Evolutionary conservation across 2,113 vertebrate species (phyloP).

Genomic region (Myrmecophaga tridactyla): DNA sequence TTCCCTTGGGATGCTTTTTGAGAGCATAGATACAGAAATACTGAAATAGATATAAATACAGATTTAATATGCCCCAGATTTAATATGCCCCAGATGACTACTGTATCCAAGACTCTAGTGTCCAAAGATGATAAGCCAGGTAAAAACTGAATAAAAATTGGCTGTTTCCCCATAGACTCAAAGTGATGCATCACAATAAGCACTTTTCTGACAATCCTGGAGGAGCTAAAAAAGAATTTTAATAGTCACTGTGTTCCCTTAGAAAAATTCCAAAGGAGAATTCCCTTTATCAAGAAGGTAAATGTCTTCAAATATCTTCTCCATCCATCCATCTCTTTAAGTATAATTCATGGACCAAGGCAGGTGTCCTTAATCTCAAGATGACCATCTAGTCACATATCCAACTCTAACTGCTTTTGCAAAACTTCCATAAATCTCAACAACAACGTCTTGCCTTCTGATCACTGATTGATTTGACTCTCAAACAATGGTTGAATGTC

Average conservation of each 20-base stretch:
- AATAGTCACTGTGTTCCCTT: not conserved
- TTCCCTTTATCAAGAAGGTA: not conserved
- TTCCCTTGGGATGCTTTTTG: not conserved
- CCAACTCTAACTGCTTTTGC: not conserved
- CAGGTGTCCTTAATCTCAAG: not conserved
- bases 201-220: not conserved
- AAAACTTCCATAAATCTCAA: not conserved
- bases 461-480: not conserved
- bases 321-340: not conserved
- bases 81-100: not conserved
- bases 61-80: not conserved
- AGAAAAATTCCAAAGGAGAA: not conserved
- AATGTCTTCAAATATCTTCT: not conserved
- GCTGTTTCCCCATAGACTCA: not conserved
- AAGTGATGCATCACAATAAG: not conserved
- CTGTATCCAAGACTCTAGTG: not conserved
- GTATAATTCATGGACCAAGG: not conserved
- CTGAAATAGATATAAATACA: not conserved
- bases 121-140: not conserved
- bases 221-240: not conserved
- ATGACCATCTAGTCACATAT: rapidly evolving
- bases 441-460: not conserved
- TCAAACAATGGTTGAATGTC: not conserved
- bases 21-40: not conserved
- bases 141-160: not conserved